Evolutionary conservation across 1,140 invertebrate species (phyloP), one percentile per base, ranked within the genome.

Genomic region (Bombus huntii): DNA sequence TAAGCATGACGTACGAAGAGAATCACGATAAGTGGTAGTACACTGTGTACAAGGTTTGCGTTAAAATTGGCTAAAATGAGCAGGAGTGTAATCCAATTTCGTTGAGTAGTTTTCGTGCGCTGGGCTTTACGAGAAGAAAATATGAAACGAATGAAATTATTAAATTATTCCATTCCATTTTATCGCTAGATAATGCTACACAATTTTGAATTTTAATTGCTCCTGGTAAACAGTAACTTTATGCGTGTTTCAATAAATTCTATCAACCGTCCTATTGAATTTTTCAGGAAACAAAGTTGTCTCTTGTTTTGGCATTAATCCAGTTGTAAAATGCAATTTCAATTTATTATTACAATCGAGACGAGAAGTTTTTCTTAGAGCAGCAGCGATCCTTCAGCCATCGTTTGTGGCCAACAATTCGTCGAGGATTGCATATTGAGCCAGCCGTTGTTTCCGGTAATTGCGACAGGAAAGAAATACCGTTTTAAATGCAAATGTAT

Each of bases 401-500:
- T 4, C 13, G 47, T 28, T 22, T 34, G 44, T n/a, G n/a, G 12
- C 59, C 34, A 13, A 37, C 71, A 28, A 57, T 34, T 47, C 42
- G 59, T 39, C 28, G 31, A 5, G 66, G 47, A 57, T 71, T 71
- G 77, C 31, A 72, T 59, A 59, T 78, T 22, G n/a, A 44, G 22
- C 12, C 8, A 9, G 15, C 0, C 39, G 66, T 70, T 79, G 47
- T 84, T 62, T 44, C n/a, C 37, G n/a, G 53, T 79, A 72, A 80
- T 84, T 57, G 76, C 66, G 31, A 47, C 66, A 70, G 75, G 10
- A 70, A 59, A 71, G 75, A 68, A 84, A 68, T 78, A 71, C 47
- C 83, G 83, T 72, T 84, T 80, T 79, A 72, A 71, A 78, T 84
- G 83, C 83, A 84, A 84, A 84, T 84, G 13, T 71, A 84, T 84